Base-by-base conservation (phyloP, 2,113 vertebrate genomes). In the Lasiurus borealis region DNA sequence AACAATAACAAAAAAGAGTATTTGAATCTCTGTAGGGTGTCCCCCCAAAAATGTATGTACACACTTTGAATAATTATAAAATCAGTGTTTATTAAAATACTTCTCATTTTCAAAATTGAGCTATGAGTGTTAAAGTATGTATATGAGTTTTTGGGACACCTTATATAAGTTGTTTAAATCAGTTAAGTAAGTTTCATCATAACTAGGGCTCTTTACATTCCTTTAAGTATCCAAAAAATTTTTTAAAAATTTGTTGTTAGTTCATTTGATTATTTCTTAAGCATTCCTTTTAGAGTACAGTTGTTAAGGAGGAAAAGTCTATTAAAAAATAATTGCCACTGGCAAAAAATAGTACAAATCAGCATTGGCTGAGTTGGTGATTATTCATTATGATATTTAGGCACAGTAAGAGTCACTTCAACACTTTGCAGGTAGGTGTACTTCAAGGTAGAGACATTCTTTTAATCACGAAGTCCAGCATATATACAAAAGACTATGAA, bases 311-410 rank as follows among this genome's bases (percentile, higher is more conserved):
- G 46, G 50, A 80, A 85, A 78, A 52, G 11, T 11, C 18, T 85
- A n/a, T 87, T 93, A 75, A 89, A 90, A 96, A 87, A 75, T 29
- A 62, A 88, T 0, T 93, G 62, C 52, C 57, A 27, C 15, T 91
- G 54, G 57, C 71, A 82, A 64, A 94, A 94, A 75, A 69, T 68
- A 54, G 40, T 46, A 19, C 36, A 54, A 5, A 34, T 82, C 36
- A 83, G 40, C 21, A n/a, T 54, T 93, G 27, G 6, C 14, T 12
- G 25, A 81, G 29, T 77, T 62, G 54, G 52, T 46, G 23, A 72
- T 9, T 48, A 8, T 95, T 93, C 84, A 18, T 88, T 72, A 36
- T 36, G 66, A 54, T 44, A 14, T 9, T 62, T 69, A 73, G 36
- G 16, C 34, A 66, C 8, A 72, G 44, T 40, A 3, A 52, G 71